Base-by-base conservation (phyloP, 2,113 vertebrate species). In the Podarcis cretensis region DNA sequence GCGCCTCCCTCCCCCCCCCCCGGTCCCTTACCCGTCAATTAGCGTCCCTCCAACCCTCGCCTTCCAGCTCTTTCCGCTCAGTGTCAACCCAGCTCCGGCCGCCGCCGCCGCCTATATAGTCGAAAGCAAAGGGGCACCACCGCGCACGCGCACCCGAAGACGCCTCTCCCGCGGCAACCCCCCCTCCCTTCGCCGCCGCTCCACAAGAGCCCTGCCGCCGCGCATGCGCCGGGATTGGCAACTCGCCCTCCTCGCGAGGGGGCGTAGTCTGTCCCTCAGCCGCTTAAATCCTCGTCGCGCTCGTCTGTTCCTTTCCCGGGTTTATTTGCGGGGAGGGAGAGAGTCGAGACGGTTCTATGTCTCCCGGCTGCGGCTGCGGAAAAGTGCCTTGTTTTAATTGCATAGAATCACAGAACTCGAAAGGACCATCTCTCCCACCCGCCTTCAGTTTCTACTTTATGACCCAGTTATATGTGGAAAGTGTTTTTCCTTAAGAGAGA, bases 21-120 rank as follows among this genome's bases (percentile, higher is more conserved):
- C 54, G 13, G 54, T 66, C 14, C 43, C 66, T 81, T 73, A 40
- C 68, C 85, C 66, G 32, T 4, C 73, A 65, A 63, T 10, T 1
- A 9, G 2, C 1, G 30, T 27, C 35, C 54, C 14, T 5, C 2
- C 23, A 12, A n/a, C 12, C 74, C 81, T 84, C 75, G 1, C 18
- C 3, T 10, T 40, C 5, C 12, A 5, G 13, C 0, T 23, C 48
- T 27, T 18, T 20, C 54, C 5, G 7, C 23, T 63, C 35, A 5
- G 32, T 35, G 1, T 8, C 35, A 13, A 21, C 3, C 3, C 5
- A 0, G 0, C 71, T 0, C 71, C 27, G 9, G 81, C 88, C 57
- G 82, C 85, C 23, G 35, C 35, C 35, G 71, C 10, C 0, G 25
- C 69, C 83, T 91, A 92, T 93, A 93, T 94, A 94, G 82, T 0